Evolutionary conservation across 2,797 vertebrate species (phyloP), one percentile per base, ranked within the genome.

Genomic region (Lacerta agilis): DNA sequence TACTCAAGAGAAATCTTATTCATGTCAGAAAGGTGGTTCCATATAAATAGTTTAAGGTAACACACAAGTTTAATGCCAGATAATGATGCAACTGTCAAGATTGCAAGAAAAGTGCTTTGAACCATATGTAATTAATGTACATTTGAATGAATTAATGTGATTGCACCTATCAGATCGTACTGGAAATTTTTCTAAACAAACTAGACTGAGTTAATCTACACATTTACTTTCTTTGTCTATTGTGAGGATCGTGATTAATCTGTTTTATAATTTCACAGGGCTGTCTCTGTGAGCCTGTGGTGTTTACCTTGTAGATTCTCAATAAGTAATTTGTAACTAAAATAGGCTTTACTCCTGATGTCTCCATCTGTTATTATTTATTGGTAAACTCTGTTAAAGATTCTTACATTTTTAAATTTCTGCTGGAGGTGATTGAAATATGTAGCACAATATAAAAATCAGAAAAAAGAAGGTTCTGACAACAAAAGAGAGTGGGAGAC

Each of bases 291-390:
- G 86, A 88, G 82, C 88, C 90, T 69, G 87, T 94, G 87, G 90
- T 93, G 71, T 93, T 96, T 93, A 90, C 91, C 82, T 1, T 94
- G 93, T 94, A 93, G 94, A 95, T 90, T 94, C 90, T 94, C 87
- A 92, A 81, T 91, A 95, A 95, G 88, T 92, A 95, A 96, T 96
- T 95, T 95, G 91, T 96, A 92, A 91, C 86, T 95, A 95, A 96
- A 96, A 94, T 94, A 87, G 93, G 67, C 86, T 89, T 93, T 6
- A 29, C 90, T 94, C 89, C 89, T 94, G 82, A 78, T 95, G 92
- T 89, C 91, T 95, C 94, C 92, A 96, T 97, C 95, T 97, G 95
- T 95, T 96, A 88, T 38, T 90, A 86, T 95, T 95, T 93, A 94
- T 87, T 94, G 94, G 93, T 94, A 96, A 95, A 95, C 76, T 93